These are phyloP conservation scores for Merluccius polli DNA, from an alignment of 2,797 vertebrate genomes.

Conservation along the genomic window DNA sequence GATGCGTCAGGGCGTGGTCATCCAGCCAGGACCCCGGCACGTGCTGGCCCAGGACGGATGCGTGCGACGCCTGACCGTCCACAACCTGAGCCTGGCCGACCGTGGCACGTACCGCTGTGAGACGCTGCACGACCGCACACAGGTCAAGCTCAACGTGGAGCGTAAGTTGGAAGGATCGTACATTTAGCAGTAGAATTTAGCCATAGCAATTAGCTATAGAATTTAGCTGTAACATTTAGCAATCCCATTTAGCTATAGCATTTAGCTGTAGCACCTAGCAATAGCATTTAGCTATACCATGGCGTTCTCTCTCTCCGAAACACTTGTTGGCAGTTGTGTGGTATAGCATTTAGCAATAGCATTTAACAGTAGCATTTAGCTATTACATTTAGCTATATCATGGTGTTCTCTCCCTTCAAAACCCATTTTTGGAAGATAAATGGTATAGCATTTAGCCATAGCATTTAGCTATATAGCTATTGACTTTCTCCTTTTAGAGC, in stretches of 20 bases:
- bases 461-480: not conserved
- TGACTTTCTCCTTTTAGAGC: not conserved
- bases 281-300: not conserved
- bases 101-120: constrained; percentile 92
- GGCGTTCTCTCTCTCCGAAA: not conserved
- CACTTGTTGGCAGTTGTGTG: not conserved
- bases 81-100: constrained; percentile 74
- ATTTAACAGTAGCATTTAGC: not conserved
- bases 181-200: not conserved
- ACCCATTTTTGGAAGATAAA: too few species aligned
- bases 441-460: not conserved
- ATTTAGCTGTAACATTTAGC: not conserved
- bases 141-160: constrained; percentile 86
- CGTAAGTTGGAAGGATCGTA: constrained; percentile 76
- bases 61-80: constrained; percentile 75
- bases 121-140: constrained; percentile 87
- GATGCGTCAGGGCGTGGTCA: constrained; percentile 85
- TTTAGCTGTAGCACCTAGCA: not conserved
- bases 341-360: not conserved
- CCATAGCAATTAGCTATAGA: not conserved
- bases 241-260: not conserved
- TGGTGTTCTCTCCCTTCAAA: too few species aligned
- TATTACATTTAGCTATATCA: not conserved
- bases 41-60: constrained; percentile 69
- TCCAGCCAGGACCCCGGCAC: constrained; percentile 72